Percentiles rank a stretch among this genome's conserved stretches.
These are phyloP conservation scores for Megamerina dolium DNA, from an alignment of 2,888 invertebrate genomes.

Conservation along the genomic window DNA sequence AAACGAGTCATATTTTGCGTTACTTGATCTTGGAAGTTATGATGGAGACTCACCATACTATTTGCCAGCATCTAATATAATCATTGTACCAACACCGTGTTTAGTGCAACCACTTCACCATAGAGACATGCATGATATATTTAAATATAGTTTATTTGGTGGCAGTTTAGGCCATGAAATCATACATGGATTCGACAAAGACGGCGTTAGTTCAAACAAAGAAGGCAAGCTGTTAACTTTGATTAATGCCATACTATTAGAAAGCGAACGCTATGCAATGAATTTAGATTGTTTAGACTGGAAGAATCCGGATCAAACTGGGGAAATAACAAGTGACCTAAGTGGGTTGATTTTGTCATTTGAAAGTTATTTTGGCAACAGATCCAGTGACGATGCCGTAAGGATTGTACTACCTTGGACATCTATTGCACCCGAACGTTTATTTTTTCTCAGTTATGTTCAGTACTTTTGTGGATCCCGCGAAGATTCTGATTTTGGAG, in stretches of 20 bases:
- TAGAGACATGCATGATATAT: conserved; percentile 16
- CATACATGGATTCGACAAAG: conserved; percentile 24
- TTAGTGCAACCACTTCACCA: conserved; percentile 23
- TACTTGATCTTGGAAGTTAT: conserved; percentile 13
- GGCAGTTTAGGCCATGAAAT: conserved; percentile 26
- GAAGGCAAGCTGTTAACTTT: too few relatives aligned
- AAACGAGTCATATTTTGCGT: conserved; percentile 8
- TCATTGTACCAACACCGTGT: conserved; percentile 20
- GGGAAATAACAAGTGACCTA: conserved; percentile 25
- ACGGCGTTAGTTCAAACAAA: too few relatives aligned
- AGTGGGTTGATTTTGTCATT: conserved; percentile 25
- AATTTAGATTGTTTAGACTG: conserved; percentile 17
- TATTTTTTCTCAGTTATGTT: too few relatives aligned
- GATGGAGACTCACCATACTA: conserved; percentile 23
- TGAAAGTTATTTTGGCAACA: conserved; percentile 17
- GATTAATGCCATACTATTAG: too few relatives aligned
- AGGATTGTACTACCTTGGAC: too few relatives aligned
- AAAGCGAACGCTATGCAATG: too few relatives aligned
- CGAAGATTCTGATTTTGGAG: not conserved
- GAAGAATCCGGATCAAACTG: conserved; percentile 17
- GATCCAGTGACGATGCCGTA: not conserved
- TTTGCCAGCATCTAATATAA: conserved; percentile 17
- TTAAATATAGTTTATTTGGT: conserved; percentile 23
- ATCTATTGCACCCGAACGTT: too few relatives aligned
- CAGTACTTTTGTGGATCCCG: conserved; percentile 25